Conservation (phyloP, 2,113 vertebrate species). For the Hippocampus mohnikei region DNA sequence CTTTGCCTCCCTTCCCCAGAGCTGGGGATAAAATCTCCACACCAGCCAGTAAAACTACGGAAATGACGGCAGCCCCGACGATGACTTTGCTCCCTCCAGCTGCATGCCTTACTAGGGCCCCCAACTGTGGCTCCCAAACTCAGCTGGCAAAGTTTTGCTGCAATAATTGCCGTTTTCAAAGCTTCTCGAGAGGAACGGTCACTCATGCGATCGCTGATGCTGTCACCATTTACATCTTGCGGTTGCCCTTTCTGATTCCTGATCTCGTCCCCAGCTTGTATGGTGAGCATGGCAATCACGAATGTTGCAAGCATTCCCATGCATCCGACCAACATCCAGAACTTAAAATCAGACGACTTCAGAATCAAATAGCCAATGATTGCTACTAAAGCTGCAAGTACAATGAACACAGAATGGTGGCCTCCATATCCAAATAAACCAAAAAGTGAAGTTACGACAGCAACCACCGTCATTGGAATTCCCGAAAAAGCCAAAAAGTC, state of each 20-base stretch:
- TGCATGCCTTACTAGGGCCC: constrained; percentile 44
- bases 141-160: constrained; percentile 60
- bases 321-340: constrained; percentile 68
- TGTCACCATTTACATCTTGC: constrained; percentile 24
- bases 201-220: constrained; percentile 38
- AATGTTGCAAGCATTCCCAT: constrained; percentile 65
- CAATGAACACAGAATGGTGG: constrained; percentile 57
- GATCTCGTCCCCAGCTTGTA: constrained; percentile 60
- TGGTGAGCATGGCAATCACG: constrained; percentile 61
- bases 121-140: constrained; percentile 62
- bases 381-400: constrained; percentile 47
- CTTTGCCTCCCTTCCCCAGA: constrained; percentile 53
- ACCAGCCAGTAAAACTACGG: constrained; percentile 31
- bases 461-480: constrained; percentile 61
- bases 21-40: constrained; percentile 24
- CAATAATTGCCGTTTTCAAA: constrained; percentile 58
- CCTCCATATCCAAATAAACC: constrained; percentile 61
- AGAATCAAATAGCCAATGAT: constrained; percentile 48
- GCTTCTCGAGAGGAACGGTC: constrained; percentile 53
- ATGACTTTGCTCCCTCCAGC: constrained; percentile 48
- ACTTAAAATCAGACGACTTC: constrained; percentile 50
- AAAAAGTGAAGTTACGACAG: constrained; percentile 54
- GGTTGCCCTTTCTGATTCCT: constrained; percentile 34
- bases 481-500: constrained; percentile 66
- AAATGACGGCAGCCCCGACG: constrained; percentile 43